These are phyloP conservation scores for Lucilia sericata DNA, from an alignment of 1,140 invertebrate genomes.

Conservation along the genomic window DNA sequence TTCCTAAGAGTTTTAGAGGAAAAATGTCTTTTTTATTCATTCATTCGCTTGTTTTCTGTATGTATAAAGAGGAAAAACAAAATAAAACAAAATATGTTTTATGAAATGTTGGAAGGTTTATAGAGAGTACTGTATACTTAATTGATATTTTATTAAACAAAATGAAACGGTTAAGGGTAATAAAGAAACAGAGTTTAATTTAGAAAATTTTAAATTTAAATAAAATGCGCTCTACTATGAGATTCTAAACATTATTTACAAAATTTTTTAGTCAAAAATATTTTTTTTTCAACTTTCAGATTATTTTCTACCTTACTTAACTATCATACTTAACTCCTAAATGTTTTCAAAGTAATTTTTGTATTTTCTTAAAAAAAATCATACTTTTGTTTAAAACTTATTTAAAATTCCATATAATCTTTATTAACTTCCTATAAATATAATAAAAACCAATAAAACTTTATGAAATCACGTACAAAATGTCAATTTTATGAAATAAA, in stretches of 20 bases:
- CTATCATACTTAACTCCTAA: no score
- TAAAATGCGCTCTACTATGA: no score
- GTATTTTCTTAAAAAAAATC: no score
- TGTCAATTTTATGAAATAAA: slow-evolving; percentile 47
- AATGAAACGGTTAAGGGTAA: background rate
- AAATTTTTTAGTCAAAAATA: no score
- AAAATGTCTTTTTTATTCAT: background rate
- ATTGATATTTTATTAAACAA: slow-evolving; percentile 24
- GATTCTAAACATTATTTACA: no score
- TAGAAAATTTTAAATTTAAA: no score
- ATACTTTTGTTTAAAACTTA: background rate
- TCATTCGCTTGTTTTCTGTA: background rate
- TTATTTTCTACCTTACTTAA: no score
- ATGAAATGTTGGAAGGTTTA: slow-evolving; percentile 19
- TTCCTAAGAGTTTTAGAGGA: slow-evolving; percentile 47
- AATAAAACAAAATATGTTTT: slow-evolving; percentile 20
- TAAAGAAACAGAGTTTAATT: background rate
- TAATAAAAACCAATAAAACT: slow-evolving; percentile 38
- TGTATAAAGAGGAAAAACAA: background rate
- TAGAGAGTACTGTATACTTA: slow-evolving; percentile 8
- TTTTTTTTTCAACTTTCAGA: no score
- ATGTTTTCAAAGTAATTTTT: no score
- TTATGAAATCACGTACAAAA: slow-evolving; percentile 48
- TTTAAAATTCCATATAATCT: background rate
- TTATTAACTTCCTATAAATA: slow-evolving; percentile 8